These are phyloP conservation scores for Anseranas semipalmata DNA, from an alignment of 2,113 vertebrate species.

Conservation along the genomic window DNA sequence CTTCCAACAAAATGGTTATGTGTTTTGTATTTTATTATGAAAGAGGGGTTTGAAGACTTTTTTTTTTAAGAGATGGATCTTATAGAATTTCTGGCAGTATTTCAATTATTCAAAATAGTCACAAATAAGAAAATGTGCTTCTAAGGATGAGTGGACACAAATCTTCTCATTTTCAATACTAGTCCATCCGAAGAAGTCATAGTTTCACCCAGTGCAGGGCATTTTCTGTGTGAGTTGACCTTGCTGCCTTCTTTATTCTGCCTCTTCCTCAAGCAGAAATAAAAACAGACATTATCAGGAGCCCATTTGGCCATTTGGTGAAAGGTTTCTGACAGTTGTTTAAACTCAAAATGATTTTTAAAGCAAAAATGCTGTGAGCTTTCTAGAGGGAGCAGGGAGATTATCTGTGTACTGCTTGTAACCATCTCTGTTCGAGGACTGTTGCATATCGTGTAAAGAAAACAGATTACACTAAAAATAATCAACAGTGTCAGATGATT, in stretches of 20 bases:
- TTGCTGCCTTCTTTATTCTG: background rate
- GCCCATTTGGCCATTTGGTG: background rate
- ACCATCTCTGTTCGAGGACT: background rate
- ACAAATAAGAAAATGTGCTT: background rate
- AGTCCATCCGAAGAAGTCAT: background rate
- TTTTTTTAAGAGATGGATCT: background rate
- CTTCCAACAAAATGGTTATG: background rate
- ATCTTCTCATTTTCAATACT: background rate
- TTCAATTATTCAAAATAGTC: background rate
- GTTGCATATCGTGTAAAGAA: background rate
- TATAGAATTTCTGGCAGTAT: background rate
- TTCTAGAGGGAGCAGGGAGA: background rate
- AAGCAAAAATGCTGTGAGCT: background rate
- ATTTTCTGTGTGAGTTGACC: background rate
- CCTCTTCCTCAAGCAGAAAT: conserved; percentile 12
- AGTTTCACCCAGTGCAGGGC: background rate
- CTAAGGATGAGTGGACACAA: background rate
- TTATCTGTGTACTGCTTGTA: background rate
- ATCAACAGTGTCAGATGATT: background rate
- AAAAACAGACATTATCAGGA: background rate
- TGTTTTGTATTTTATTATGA: background rate
- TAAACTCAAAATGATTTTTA: background rate
- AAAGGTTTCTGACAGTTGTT: conserved; percentile 51
- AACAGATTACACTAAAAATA: conserved; percentile 43
- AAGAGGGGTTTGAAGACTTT: background rate